Conservation (phyloP, 2,888 invertebrate genomes). For the Frankliniella fusca region DNA sequence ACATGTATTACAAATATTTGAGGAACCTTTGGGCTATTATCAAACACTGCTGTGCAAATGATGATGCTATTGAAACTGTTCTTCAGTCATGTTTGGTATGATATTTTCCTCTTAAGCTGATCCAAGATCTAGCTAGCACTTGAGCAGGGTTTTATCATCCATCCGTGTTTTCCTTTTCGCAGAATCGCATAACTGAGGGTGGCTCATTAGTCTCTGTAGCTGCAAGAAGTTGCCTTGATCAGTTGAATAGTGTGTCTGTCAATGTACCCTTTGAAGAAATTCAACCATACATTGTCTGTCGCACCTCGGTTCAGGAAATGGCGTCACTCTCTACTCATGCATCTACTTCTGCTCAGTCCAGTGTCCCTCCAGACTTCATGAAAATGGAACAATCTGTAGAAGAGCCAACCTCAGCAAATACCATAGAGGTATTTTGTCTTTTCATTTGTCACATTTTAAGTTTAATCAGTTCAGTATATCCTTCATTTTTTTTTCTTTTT, state of each 20-base stretch:
- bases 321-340: too few relatives aligned
- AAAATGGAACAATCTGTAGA: not conserved
- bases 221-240: slow-evolving; percentile 40
- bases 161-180: slow-evolving; percentile 32
- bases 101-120: slow-evolving; percentile 27
- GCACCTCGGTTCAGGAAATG: not conserved
- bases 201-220: slow-evolving; percentile 47
- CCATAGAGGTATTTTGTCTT: not conserved
- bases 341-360: not conserved
- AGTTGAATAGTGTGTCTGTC: slow-evolving; percentile 38
- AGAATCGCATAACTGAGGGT: slow-evolving; percentile 45
- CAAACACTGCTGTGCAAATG: slow-evolving; percentile 46
- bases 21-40: slow-evolving; percentile 46
- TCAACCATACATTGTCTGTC: not conserved
- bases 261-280: slow-evolving; percentile 33
- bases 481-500: not conserved
- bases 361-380: not conserved
- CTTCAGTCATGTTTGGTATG: slow-evolving; percentile 47
- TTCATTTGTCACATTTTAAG: not conserved
- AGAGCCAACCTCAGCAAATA: not conserved
- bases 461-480: not conserved
- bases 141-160: not conserved
- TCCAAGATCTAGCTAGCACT: slow-evolving; percentile 7
- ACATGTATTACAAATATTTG: slow-evolving; percentile 42
- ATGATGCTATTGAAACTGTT: slow-evolving; percentile 45